Percentiles rank a stretch among this genome's conserved stretches.
Evolutionary conservation across 2,888 invertebrate genomes (phyloP).

Genomic region (Mesorhabditis spiculigera): DNA sequence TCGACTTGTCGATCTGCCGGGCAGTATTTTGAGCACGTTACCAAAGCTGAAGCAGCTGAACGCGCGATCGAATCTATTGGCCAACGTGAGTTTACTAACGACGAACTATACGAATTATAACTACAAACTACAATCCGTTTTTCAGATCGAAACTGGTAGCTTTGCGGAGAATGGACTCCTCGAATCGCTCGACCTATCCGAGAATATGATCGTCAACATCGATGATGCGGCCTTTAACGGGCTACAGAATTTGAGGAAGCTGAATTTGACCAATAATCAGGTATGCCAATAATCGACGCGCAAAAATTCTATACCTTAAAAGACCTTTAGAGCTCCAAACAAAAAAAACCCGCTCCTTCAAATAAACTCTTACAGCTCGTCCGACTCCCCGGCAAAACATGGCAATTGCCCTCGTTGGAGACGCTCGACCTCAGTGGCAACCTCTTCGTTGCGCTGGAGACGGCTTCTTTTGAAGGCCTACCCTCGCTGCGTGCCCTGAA

Average conservation of each 20-base stretch:
- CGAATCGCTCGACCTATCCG: constrained; percentile 23
- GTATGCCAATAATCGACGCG: constrained; percentile 1
- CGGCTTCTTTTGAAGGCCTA: constrained; percentile 35
- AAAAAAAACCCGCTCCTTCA: neutral
- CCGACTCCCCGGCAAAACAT: constrained; percentile 32
- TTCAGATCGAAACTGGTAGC: constrained; percentile 40
- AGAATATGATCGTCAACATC: constrained; percentile 34
- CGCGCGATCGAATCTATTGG: constrained; percentile 24
- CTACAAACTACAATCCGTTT: neutral
- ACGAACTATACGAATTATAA: neutral
- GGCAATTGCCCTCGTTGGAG: constrained; percentile 27
- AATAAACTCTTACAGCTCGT: constrained; percentile 17
- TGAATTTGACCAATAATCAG: constrained; percentile 34
- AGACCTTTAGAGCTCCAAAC: neutral
- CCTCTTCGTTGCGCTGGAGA: constrained; percentile 33
- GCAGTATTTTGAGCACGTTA: constrained; percentile 22
- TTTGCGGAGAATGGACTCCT: constrained; percentile 28
- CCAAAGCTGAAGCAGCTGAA: constrained; percentile 18
- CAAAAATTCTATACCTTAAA: neutral
- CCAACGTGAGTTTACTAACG: constrained; percentile 21
- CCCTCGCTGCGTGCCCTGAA: constrained; percentile 29
- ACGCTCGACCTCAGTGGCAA: constrained; percentile 30
- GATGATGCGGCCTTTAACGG: constrained; percentile 34
- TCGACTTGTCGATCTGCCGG: constrained; percentile 31
- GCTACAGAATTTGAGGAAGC: constrained; percentile 21